phyloP scores from a whole-genome alignment of 2,797 vertebrate genomes.

The Eupleurogrammus muticus region DNA sequence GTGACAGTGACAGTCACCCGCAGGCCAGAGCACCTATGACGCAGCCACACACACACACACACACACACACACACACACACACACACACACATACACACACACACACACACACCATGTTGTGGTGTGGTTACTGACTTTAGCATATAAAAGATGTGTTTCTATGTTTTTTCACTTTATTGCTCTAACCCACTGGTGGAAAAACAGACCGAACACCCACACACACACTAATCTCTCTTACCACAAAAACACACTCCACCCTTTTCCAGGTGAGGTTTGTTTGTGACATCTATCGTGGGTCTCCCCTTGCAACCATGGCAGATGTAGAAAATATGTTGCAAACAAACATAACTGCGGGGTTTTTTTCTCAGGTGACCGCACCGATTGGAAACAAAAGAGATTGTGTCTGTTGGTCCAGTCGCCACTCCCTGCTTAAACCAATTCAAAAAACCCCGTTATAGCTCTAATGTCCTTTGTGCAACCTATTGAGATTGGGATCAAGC shows the following conservation, averaged over 20 bases:
- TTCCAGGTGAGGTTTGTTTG: slow-evolving; percentile 60
- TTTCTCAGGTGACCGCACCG: slow-evolving; percentile 45
- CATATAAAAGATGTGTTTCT: neutral
- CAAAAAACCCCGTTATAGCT: slow-evolving; percentile 28
- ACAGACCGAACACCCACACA: slow-evolving; percentile 1
- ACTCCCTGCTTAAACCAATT: slow-evolving; percentile 69
- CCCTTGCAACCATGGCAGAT: slow-evolving; percentile 26
- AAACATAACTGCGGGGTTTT: slow-evolving; percentile 40
- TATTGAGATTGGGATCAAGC: slow-evolving; percentile 17
- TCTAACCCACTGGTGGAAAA: slow-evolving; percentile 5
- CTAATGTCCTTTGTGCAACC: slow-evolving; percentile 22
- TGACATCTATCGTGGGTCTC: slow-evolving; percentile 45
- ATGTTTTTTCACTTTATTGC: slow-evolving; percentile 13
- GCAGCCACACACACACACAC: slow-evolving; percentile 12
- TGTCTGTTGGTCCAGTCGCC: slow-evolving; percentile 43
- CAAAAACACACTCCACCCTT: slow-evolving; percentile 21
- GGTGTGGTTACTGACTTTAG: neutral
- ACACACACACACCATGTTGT: slow-evolving; percentile 17
- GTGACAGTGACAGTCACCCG: slow-evolving; percentile 53
- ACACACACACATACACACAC: neutral
- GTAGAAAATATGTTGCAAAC: slow-evolving; percentile 38
- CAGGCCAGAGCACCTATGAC: slow-evolving; percentile 36
- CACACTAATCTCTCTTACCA: neutral
- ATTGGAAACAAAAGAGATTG: slow-evolving; percentile 52
- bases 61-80: neutral